Base-by-base conservation (phyloP, 2,113 vertebrate genomes). In the Sinosuthora webbiana region DNA sequence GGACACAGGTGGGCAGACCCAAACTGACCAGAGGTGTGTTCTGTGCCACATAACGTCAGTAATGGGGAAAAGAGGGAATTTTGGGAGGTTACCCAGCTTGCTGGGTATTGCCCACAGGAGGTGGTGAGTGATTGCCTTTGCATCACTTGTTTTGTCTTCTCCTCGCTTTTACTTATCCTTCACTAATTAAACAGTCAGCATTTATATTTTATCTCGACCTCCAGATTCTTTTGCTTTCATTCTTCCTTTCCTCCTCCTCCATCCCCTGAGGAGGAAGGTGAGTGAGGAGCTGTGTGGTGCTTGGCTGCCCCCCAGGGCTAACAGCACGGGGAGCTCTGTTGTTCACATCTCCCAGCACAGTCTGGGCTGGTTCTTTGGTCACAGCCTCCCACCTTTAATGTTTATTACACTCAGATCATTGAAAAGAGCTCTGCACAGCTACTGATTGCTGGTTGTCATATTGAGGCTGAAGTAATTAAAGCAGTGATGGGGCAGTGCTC, bases 1-100 rank as follows among this genome's bases (percentile, higher is more conserved):
- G 20, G 57, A 19, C 67, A n/a, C 11, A 17, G 47, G 20, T 2
- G 5, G 39, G 33, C 74, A 83, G 41, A 37, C 37, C 41, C 63
- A 31, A 2, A 17, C 31, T 70, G 52, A 6, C 47, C 42, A 35
- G 20, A 63, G 67, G 5, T 9, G 7, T 57, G 5, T 37, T 76
- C 73, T 1, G 0, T 50, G 8, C 44, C 45, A 2, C 8, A 1
- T 14, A 4, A 55, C 0, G 0, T 37, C 8, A 56, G 6, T 27
- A 3, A 41, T 27, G 56, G 33, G 52, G 42, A 15, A 57, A 24
- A 49, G 9, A 18, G 9, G 11, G 20, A 6, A 15, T 10, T 49
- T 41, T 2, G 63, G 81, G 53, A 41, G 23, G 24, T 45, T 33
- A 7, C 33, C 10, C 41, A 28, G 19, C 42, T 37, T 47, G 57